phyloP scores from a whole-genome alignment of 2,113 vertebrate species.

The Mus pahari region DNA sequence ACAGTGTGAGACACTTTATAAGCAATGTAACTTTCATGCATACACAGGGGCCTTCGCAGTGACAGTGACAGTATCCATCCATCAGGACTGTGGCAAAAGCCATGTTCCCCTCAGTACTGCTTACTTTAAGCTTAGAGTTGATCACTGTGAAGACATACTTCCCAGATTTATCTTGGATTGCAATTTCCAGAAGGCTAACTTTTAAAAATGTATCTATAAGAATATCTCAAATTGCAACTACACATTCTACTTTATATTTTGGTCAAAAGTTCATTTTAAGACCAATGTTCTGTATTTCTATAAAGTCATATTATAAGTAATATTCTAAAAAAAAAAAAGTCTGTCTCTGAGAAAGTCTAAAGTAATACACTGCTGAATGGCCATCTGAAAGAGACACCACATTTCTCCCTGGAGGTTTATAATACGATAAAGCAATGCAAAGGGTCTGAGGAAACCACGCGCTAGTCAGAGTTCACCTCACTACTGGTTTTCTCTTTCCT shows the following conservation, averaged over 20 bases:
- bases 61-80: slow-evolving; percentile 17
- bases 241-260: slow-evolving; percentile 26
- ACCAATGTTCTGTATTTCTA: not conserved
- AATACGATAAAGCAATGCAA: slow-evolving; percentile 37
- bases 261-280: slow-evolving; percentile 49
- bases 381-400: not conserved
- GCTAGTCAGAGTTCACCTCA: not conserved
- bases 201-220: slow-evolving; percentile 19
- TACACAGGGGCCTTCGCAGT: not conserved
- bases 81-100: not conserved
- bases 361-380: not conserved
- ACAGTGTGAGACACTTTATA: not conserved
- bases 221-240: slow-evolving; percentile 3
- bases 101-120: not conserved
- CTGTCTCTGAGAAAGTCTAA: slow-evolving; percentile 42
- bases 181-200: slow-evolving; percentile 22
- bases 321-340: not conserved
- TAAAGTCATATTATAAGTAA: slow-evolving; percentile 43
- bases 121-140: not conserved
- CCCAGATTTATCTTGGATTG: slow-evolving; percentile 13
- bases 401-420: slow-evolving; percentile 1
- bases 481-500: not conserved
- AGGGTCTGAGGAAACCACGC: not conserved
- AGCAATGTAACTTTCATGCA: not conserved
- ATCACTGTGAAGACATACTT: not conserved